Conservation (phyloP, 2,113 vertebrate genomes). For the Cololabis saira region DNA sequence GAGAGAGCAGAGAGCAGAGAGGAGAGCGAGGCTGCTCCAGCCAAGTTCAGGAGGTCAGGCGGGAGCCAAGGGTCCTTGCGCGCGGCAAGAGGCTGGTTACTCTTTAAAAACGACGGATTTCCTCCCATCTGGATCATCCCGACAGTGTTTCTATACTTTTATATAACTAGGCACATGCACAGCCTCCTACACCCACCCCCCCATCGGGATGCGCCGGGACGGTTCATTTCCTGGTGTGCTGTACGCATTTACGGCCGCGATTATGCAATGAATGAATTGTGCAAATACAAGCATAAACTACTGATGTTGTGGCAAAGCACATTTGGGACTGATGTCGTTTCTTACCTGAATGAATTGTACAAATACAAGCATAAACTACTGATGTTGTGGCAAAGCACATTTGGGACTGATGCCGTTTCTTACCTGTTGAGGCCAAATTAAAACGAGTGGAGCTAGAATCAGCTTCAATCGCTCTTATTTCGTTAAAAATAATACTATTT, state of each 20-base stretch:
- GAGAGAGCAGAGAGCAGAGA: constrained; percentile 29
- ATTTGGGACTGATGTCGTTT: background rate
- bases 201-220: constrained; percentile 37
- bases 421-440: constrained; percentile 39
- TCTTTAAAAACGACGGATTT: constrained; percentile 55
- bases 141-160: constrained; percentile 62
- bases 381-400: background rate
- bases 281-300: background rate
- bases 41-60: constrained; percentile 71
- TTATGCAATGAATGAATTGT: constrained; percentile 54
- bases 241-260: constrained; percentile 57
- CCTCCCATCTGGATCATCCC: constrained; percentile 37
- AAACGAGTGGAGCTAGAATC: background rate
- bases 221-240: constrained; percentile 63
- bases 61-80: constrained; percentile 22
- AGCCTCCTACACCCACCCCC: constrained; percentile 34
- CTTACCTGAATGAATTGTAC: constrained; percentile 21
- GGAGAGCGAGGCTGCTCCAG: no score
- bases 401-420: background rate
- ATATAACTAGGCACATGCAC: constrained; percentile 66
- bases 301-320: background rate
- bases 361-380: background rate
- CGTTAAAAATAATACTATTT: background rate
- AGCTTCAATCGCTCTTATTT: background rate
- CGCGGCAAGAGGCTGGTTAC: constrained; percentile 13